Evolutionary conservation across 2,888 invertebrate genomes (phyloP), one percentile per base, ranked within the genome.

Genomic region (Leptinotarsa rubiginosa): DNA sequence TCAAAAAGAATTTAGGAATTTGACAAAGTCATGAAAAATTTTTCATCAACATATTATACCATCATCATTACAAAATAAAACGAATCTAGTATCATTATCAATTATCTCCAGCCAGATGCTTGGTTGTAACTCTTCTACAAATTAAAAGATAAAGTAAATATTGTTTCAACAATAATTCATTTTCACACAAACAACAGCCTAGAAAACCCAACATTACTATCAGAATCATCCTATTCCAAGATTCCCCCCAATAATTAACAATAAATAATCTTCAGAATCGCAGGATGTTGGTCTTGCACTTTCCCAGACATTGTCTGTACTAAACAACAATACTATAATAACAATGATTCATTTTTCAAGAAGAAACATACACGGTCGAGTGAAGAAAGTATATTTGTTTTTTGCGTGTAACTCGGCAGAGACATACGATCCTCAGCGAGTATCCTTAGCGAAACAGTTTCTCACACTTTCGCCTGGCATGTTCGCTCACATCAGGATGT

Each of bases 381-480:
- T 49, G 47, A 65, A 20, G 65, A 65, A 65, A 65, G 65, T 65
- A 22, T 47, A 16, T 41, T 22, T 31, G n/a, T 49, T 65, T 65
- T 67, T 67, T 25, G 47, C 49, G 16, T 20, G 56, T 54, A 68
- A 68, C 20, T 41, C 47, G 52, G 54, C 62, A 50, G 25, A 66
- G 71, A 73, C 68, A 74, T 72, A 18, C 59, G 70, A 73, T 73
- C 65, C 69, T 73, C 52, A 70, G 62, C 66, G 59, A 68, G 13
- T 52, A 41, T 73, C 68, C 69, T 69, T 69, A 69, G 52, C 47
- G 64, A 72, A 72, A 67, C 65, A 70, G 65, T 66, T 73, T 76
- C 76, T 74, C 76, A 76, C 76, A 76, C 76, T 76, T 76, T 76
- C 76, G 76, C 76, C 72, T 41, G 3, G 25, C 25, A 56, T 69